Evolutionary conservation across 2,888 invertebrate genomes (phyloP), one percentile per base, ranked within the genome.

Genomic region (Amblyteles armatorius): DNA sequence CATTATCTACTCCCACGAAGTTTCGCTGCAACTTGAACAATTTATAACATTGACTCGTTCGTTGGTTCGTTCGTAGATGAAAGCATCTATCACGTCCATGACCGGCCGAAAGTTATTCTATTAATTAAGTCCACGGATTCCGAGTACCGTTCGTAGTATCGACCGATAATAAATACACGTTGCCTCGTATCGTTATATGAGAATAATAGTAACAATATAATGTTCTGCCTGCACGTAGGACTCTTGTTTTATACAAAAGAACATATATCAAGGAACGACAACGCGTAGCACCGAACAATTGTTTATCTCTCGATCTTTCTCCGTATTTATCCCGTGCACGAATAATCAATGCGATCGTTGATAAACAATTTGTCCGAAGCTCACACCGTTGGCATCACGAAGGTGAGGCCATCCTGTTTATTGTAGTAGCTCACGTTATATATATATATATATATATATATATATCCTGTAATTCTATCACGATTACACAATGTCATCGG

Each of bases 401-500:
- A 74, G 78, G 69, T 52, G 73, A 63, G 69, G 63, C 48, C 33
- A 82, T 85, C 84, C 71, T 76, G 82, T 67, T 55, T 63, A 72
- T 82, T 73, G 71, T 76, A 60, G 7, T 33, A 26, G 7, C 55
- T 29, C 33, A 29, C 60, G 29, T 60, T 29, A 29, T 1, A 40
- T 40, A 40, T 63, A n/a, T 19, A 33, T 36, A 19, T 55, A 4
- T 55, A 57, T 36, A 19, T 33, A 48, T 57, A 60, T 69, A 44
- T 60, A 57, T 72, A 79, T 74, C 79, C 60, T 52, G 71, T 83
- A 48, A 74, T 74, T 83, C 50, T 16, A 79, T 76, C 74, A 76
- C 76, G 83, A 65, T 29, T 74, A 71, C 74, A 60, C 81, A 74
- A 81, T 60, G 81, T 71, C 81, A 78, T 74, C 78, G 81, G 60